Conservation (phyloP, 2,888 invertebrate species). For the Chironomus tentans region DNA sequence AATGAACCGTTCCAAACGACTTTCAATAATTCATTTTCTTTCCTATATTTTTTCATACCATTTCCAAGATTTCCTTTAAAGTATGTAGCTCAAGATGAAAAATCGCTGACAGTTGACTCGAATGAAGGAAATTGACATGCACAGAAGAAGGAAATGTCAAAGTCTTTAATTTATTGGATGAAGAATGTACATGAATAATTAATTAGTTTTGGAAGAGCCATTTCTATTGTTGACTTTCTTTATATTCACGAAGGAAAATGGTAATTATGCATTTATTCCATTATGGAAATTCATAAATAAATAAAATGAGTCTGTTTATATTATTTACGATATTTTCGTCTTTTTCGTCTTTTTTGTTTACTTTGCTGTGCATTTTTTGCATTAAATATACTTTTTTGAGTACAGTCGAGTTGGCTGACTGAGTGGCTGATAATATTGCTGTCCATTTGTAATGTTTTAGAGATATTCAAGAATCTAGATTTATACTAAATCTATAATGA, state of each 20-base stretch:
- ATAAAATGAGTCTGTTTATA: background rate
- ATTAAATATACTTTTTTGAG: background rate
- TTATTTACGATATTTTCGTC: background rate
- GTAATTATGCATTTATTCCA: conserved; percentile 9
- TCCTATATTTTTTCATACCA: background rate
- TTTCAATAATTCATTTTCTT: background rate
- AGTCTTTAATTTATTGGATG: too few species aligned
- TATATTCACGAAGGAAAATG: background rate
- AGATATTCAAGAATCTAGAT: too few species aligned
- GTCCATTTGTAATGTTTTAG: too few species aligned
- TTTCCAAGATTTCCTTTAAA: background rate
- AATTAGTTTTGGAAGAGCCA: background rate
- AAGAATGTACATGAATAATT: background rate
- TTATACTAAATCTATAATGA: too few species aligned
- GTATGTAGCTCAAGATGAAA: background rate
- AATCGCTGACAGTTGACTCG: background rate
- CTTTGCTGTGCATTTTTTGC: background rate
- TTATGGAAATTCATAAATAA: conserved; percentile 1
- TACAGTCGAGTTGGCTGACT: too few species aligned
- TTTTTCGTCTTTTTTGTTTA: too few species aligned
- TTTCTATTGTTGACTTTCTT: too few species aligned
- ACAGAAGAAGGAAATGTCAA: too few species aligned
- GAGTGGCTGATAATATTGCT: too few species aligned
- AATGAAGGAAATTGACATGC: background rate
- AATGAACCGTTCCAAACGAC: background rate